Base-by-base conservation (phyloP, 53 echinoderm and acorn worm genomes). In the Patiria pectinifera region DNA sequence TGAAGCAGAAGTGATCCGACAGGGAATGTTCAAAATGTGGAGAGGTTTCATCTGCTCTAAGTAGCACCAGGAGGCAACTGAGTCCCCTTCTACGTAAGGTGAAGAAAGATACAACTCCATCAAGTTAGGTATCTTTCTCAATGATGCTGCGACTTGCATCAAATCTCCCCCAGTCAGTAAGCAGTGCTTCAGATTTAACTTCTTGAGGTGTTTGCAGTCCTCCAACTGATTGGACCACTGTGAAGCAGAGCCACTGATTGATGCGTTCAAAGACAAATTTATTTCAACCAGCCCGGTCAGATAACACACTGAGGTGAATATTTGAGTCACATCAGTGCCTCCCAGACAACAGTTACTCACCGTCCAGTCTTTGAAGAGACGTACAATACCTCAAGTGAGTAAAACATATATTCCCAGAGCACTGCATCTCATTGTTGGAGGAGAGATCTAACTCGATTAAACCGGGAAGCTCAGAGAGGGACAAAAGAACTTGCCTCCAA, bases 381-480 rank as follows among this genome's bases (percentile, higher is more conserved):
- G 24, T 26, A 11, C 3, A 4, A 13, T 22, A 1, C 84, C 59
- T 59, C 62, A 66, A 66, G 15, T n/a, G 1, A 13, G 22, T 2
- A 23, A 25, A 84, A 26, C 84, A 84, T 21, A 84, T n/a, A 12
- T 84, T 43, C 61, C 59, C 63, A 14, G 84, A 62, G 59, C 62
- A 60, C 3, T 35, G 60, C 1, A 62, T 60, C 23, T 25, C 23
- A 62, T 66, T 58, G 43, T 84, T 84, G 18, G 26, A 58, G 16
- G 84, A 84, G 35, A 84, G 66, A 43, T 84, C 84, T 35, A 84
- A 84, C 35, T 62, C 43, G 22, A 26, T 62, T 22, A 84, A 84
- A 62, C 15, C 61, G 11, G 66, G 22, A 60, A 18, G 61, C 22
- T 43, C 61, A 53, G 53, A 53, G 53, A 53, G 53, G 53, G 53